Base-by-base conservation (phyloP, 2,797 vertebrate species). In the Xyrichtys novacula region DNA sequence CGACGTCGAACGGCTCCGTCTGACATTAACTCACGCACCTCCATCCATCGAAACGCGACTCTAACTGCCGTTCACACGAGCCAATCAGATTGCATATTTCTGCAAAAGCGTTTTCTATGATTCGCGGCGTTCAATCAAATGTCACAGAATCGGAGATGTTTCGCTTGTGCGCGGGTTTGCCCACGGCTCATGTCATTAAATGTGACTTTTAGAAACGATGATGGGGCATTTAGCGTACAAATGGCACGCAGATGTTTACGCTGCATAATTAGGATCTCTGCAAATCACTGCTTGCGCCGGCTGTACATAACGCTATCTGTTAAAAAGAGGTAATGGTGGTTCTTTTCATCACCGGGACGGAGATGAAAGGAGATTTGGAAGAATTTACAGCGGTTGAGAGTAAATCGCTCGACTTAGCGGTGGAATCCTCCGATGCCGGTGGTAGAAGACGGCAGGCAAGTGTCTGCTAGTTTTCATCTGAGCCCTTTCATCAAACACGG, bases 341-440 rank as follows among this genome's bases (percentile, higher is more conserved):
- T 85, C 62, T 81, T 80, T 71, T 89, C 76, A 82, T 83, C 85
- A 78, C 76, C 10, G 63, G 80, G 68, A 80, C 61, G 46, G 66
- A 88, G 89, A 91, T 90, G 83, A 91, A 91, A 91, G 83, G 69
- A 83, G 60, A 70, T 81, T 65, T 65, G 52, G 73, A 87, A 81
- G 78, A 88, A 88, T 86, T 82, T 76, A 53, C 62, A 50, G 60
- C 22, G 53, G 76, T 74, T 47, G 60, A 38, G 74, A 77, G 78
- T 83, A 85, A 85, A 85, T 89, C 84, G 84, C 76, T 73, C 73
- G 76, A 86, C 75, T 86, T 82, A 74, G 71, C 11, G 53, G 57
- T 28, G 65, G 81, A 79, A 81, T 90, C 80, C 74, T 70, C 80
- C 77, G 16, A 59, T 78, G 85, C 76, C 44, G 76, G 81, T 44